Base-by-base conservation (phyloP, 2,888 invertebrate species). In the Automeris io region DNA sequence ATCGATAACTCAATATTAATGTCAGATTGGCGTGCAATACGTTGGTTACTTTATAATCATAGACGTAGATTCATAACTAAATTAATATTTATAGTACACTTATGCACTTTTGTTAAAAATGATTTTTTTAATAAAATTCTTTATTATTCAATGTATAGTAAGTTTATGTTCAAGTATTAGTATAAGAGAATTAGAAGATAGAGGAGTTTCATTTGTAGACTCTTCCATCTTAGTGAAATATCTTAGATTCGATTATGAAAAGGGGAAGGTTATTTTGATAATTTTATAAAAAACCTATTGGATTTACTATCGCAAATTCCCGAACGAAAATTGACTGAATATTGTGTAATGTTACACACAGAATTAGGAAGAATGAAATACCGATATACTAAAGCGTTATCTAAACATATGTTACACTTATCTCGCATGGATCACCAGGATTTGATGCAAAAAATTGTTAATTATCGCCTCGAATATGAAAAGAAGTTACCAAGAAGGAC, bases 191-290 rank as follows among this genome's bases (percentile, higher is more conserved):
- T 16, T 29, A 29, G 2, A 16, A 16, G 3, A 16, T 13, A n/a
- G 16, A n/a, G 7, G 16, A n/a, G n/a, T n/a, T 8, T 7, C 13
- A 6, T 7, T 13, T 26, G 25, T 6, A 26, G 25, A 12, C 7
- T 26, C 7, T 2, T 9, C 29, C 4, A 3, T n/a, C 3, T 16
- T 29, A n/a, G 8, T 16, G 16, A 8, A 8, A 29, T 16, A 29
- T 8, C 2, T 4, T 2, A n/a, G 8, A 29, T n/a, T 4, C 8
- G 8, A 16, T n/a, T 16, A 29, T 16, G 2, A n/a, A n/a, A n/a
- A n/a, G 2, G 4, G n/a, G 32, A 61, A 25, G 66, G 60, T 3
- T 64, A 72, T 23, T 82, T 81, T 35, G 63, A 56, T 41, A 53
- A 32, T 7, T 79, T 82, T 49, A n/a, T 81, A 18, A 53, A 45